Conservation (phyloP, 2,888 invertebrate species). For the Hyalella azteca region DNA sequence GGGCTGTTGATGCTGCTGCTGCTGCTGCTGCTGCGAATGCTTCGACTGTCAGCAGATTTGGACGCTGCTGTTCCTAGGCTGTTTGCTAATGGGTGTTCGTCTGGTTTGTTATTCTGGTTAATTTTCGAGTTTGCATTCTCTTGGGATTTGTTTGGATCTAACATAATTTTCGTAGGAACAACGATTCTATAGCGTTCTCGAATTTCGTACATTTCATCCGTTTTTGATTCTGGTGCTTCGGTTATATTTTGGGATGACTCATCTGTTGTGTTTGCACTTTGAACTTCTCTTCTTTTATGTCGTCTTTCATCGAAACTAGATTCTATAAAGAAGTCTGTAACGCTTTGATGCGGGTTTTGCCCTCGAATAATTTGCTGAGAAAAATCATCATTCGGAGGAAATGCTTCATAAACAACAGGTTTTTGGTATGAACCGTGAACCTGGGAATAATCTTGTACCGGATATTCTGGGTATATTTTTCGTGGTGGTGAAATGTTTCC, state of each 20-base stretch:
- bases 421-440: background rate
- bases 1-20: slow-evolving; percentile 15
- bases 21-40: slow-evolving; percentile 13
- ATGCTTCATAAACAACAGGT: slow-evolving; percentile 4
- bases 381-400: background rate
- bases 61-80: background rate
- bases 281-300: background rate
- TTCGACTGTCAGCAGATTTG: background rate
- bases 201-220: background rate
- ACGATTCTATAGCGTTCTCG: slow-evolving; percentile 7
- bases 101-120: background rate
- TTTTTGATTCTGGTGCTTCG: background rate
- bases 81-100: background rate
- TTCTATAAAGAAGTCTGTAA: background rate
- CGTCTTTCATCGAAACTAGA: background rate
- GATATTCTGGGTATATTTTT: background rate
- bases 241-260: background rate
- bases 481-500: background rate
- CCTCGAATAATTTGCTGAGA: background rate
- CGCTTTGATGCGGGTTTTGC: background rate
- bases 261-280: background rate
- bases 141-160: background rate
- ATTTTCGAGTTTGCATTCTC: too few relatives aligned
- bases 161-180: background rate
- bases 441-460: background rate